These are phyloP conservation scores for Cacatua alba DNA, from an alignment of 2,113 vertebrate species.

Conservation along the genomic window DNA sequence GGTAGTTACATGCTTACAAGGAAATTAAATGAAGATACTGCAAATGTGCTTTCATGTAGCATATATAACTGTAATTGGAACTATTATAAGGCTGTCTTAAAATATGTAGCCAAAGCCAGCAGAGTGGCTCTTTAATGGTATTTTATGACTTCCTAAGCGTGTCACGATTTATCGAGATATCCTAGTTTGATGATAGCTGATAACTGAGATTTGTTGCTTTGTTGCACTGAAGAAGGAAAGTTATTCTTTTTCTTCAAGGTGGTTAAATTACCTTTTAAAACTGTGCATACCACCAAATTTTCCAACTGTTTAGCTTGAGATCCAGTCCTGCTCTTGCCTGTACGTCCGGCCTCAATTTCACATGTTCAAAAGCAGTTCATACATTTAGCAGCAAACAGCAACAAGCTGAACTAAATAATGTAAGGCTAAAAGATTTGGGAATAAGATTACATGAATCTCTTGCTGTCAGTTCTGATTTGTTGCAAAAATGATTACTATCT, in stretches of 20 bases:
- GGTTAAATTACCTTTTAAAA: not conserved
- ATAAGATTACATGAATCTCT: not conserved
- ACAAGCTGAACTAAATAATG: not conserved
- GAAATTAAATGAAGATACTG: not conserved
- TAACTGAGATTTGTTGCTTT: not conserved
- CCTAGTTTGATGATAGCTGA: not conserved
- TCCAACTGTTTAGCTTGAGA: not conserved
- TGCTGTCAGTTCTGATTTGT: not conserved
- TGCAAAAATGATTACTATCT: not conserved
- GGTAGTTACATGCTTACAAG: not conserved
- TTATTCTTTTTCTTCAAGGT: not conserved
- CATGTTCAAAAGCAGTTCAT: not conserved
- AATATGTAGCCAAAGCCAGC: not conserved
- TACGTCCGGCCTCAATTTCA: not conserved
- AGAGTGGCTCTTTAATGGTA: not conserved
- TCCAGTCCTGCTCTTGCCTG: not conserved
- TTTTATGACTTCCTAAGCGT: not conserved
- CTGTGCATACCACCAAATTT: not conserved
- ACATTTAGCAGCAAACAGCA: not conserved
- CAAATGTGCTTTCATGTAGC: not conserved
- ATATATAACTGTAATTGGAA: not conserved
- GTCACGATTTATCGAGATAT: not conserved
- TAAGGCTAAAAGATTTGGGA: not conserved
- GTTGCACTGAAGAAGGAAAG: not conserved
- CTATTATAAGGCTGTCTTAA: not conserved